Conservation (phyloP, 2,888 invertebrate species). For the Geotrupes spiniger region DNA sequence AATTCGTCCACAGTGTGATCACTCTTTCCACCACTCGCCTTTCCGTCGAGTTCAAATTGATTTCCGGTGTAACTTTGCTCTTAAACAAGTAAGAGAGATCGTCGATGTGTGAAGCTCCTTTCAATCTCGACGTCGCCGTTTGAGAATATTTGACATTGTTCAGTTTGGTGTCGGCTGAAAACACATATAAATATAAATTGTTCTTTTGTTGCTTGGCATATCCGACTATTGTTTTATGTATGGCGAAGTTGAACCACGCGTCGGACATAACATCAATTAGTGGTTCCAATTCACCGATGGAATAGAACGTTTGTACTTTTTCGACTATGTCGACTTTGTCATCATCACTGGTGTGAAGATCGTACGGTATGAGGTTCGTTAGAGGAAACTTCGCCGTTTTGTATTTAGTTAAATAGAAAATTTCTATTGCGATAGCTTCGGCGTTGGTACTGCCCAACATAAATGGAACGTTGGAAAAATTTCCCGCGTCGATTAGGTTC, state of each 20-base stretch:
- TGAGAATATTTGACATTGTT: slow-evolving; percentile 14
- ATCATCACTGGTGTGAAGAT: slow-evolving; percentile 7
- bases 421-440: slow-evolving; percentile 8
- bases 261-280: not conserved
- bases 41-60: no score
- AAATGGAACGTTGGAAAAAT: slow-evolving; percentile 14
- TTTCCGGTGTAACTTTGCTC: slow-evolving; percentile 14
- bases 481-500: slow-evolving; percentile 5
- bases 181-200: slow-evolving; percentile 15
- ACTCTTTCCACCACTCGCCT: no score
- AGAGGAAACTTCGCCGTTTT: not conserved
- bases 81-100: slow-evolving; percentile 19
- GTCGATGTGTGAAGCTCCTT: slow-evolving; percentile 14
- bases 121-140: slow-evolving; percentile 9
- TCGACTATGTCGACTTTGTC: slow-evolving; percentile 7
- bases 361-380: slow-evolving; percentile 1
- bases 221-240: not conserved
- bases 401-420: not conserved
- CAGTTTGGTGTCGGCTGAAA: slow-evolving; percentile 14
- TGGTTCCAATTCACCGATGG: not conserved
- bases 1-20: no score
- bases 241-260: slow-evolving; percentile 7
- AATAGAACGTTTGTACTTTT: slow-evolving; percentile 10
- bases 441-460: slow-evolving; percentile 14
- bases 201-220: slow-evolving; percentile 8